Evolutionary conservation across 2,113 vertebrate genomes (phyloP), one percentile per base, ranked within the genome.

Genomic region (Pachypanchax playfairii): DNA sequence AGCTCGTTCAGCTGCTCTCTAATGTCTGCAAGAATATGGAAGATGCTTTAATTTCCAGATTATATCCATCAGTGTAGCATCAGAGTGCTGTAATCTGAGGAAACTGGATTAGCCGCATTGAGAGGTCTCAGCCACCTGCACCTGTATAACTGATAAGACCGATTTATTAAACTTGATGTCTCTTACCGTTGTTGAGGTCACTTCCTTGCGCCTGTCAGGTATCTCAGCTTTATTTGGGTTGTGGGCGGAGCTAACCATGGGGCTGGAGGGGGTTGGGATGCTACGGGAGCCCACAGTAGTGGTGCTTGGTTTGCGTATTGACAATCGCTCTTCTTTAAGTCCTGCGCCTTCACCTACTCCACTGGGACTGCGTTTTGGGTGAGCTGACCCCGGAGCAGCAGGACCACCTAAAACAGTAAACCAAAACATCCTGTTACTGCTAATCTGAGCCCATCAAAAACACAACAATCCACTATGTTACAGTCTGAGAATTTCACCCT

Each of bases 161-260:
- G 17, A 36, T 33, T n/a, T 9, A 29, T 60, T 49, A 50, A 42
- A 38, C 49, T 14, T 39, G 4, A 39, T 0, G 0, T 25, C 24
- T 7, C 92, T 91, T 77, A 96, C 95, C 4, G 93, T 90, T 42
- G 92, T 87, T 13, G 91, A 83, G 4, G 77, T 84, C 3, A 88
- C 88, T 31, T 96, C 95, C 84, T 96, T 96, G 82, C 93, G 90
- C 25, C 93, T 90, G 73, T 96, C 95, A 0, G 95, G 95, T 78
- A 96, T 97, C 90, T 97, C 95, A 0, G 95, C 87, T 77, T 97
- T 96, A 80, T 97, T 97, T 50, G 95, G 95, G 84, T 97, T 97
- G 90, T 96, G 93, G 65, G 95, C 95, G 0, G 93, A 96, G 93
- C 95, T 95, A 55, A 96, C 93, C 93, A 97, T 93, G 51, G 95